These are phyloP conservation scores for Holotrichia oblita DNA, from an alignment of 1,140 invertebrate species.

Conservation along the genomic window DNA sequence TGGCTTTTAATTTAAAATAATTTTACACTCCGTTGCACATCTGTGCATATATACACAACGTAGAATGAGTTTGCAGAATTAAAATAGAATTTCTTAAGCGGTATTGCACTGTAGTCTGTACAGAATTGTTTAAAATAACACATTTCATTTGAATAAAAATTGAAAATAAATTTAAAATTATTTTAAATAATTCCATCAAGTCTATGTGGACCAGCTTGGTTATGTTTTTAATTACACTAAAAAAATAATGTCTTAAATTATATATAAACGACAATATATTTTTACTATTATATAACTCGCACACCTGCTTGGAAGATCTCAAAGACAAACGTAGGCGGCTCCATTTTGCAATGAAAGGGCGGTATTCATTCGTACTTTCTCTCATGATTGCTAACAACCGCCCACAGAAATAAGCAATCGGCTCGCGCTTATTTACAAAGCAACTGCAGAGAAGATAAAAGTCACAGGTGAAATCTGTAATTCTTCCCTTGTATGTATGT, in stretches of 20 bases:
- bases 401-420: background rate
- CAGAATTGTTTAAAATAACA: no score
- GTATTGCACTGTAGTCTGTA: background rate
- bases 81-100: background rate
- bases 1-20: background rate
- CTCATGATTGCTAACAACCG: background rate
- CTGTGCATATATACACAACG: background rate
- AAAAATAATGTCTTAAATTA: no score
- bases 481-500: slow-evolving; percentile 1
- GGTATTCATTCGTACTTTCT: slow-evolving; percentile 8
- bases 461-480: background rate
- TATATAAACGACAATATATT: background rate
- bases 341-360: background rate
- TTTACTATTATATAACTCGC: background rate
- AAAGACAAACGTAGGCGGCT: background rate
- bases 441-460: background rate
- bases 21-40: slow-evolving; percentile 6
- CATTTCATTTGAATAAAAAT: no score
- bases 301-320: background rate
- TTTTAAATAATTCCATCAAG: no score
- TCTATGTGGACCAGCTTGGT: no score
- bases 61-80: background rate
- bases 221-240: no score
- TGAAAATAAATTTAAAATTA: no score
- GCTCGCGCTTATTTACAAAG: background rate